Base-by-base conservation (phyloP, 2,797 vertebrate genomes). In the Orientallactaga sibirica region DNA sequence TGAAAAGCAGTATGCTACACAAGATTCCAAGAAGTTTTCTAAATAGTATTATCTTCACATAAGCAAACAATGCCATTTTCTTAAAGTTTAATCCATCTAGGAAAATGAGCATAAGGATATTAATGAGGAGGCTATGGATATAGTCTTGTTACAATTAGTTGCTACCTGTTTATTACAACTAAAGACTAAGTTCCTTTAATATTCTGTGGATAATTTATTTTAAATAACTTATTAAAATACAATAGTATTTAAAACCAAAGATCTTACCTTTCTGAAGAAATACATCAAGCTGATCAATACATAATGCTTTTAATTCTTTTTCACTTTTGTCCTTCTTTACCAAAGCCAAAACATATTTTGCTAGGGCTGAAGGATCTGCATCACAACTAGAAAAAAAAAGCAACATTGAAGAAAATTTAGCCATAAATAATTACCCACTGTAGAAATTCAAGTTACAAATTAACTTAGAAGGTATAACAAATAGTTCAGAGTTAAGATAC, bases 281-380 rank as follows among this genome's bases (percentile, higher is more conserved):
- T 89, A 99, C 99, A 98, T 99, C 99, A 97, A 99, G 98, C 97
- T 99, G 99, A 98, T 99, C 99, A 96, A 99, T 99, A 97, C 99
- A 99, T 88, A 99, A 98, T 68, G 99, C 99, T 98, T 99, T 99
- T 87, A 99, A 98, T 90, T 99, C 99, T 97, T 99, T 99, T 96
- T 99, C 99, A 93, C 98, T 99, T 98, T 99, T 99, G 98, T 99
- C 99, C 94, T 99, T 99, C 98, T 99, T 99, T 96, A 99, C 99
- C 98, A 99, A 98, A 95, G 99, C 99, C 97, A 99, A 99, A 96
- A 99, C 99, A 98, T 99, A 99, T 97, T 99, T 99, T 86, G 99
- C 99, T 48, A 99, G 99, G 55, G 99, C 99, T 97, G 99, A 99
- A 7, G 99, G 99, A 97, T 99, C 99, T 83, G 99, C 99, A 98